phyloP scores from a whole-genome alignment of 2,113 vertebrate genomes.

The Theristicus caerulescens region DNA sequence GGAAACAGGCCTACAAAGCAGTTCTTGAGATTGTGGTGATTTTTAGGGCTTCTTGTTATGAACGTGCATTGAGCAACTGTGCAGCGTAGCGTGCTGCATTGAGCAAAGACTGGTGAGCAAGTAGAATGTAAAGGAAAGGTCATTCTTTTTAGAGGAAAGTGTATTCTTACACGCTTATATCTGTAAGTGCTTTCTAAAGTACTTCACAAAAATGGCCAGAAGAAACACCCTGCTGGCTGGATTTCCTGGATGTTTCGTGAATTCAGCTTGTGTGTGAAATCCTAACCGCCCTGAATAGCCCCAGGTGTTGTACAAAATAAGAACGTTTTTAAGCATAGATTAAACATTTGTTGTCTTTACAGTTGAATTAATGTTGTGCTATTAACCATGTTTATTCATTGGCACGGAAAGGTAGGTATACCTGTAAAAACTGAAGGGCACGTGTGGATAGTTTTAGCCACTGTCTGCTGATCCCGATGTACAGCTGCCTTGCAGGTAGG shows the following conservation, averaged over 20 bases:
- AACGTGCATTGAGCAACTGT: background rate
- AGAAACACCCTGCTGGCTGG: background rate
- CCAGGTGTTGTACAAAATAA: background rate
- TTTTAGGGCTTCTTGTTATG: background rate
- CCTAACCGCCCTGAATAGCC: background rate
- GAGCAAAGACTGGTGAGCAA: background rate
- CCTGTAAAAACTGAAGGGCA: background rate
- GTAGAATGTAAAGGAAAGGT: background rate
- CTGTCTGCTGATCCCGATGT: fast-evolving
- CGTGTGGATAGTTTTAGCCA: background rate
- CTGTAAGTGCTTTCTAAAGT: background rate
- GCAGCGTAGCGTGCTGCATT: background rate
- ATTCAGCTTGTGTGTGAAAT: background rate
- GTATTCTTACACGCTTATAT: background rate
- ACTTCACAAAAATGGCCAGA: background rate
- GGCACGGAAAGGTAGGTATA: background rate
- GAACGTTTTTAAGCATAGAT: background rate
- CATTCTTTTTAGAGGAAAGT: background rate
- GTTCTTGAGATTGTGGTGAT: background rate
- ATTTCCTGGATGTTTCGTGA: background rate
- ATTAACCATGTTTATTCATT: background rate
- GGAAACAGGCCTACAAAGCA: background rate
- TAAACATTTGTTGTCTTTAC: background rate
- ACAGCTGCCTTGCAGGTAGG: background rate
- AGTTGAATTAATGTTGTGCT: background rate